These are phyloP conservation scores for Piezodorus guildinii DNA, from an alignment of 1,140 invertebrate species.

Conservation along the genomic window DNA sequence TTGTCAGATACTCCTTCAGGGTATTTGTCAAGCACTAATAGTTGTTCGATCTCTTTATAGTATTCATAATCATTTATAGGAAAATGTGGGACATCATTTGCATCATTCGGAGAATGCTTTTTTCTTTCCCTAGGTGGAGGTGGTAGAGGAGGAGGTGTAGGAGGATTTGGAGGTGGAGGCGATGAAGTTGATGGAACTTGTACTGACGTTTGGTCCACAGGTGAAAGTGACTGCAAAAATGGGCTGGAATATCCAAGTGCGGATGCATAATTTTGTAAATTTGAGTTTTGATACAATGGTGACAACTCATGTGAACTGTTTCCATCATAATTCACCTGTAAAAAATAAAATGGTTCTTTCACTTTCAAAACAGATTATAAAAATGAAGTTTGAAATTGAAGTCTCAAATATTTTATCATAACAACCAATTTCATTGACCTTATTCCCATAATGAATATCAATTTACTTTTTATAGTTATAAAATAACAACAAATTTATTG, in stretches of 20 bases:
- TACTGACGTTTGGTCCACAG: background rate
- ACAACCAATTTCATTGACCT: background rate
- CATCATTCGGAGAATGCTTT: background rate
- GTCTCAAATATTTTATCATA: background rate
- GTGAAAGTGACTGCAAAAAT: background rate
- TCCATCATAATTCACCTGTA: background rate
- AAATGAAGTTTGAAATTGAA: background rate
- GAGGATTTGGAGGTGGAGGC: background rate
- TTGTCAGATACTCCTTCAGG: slow-evolving; percentile 24
- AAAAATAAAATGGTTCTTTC: background rate
- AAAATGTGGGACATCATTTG: background rate
- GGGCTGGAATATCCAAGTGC: background rate
- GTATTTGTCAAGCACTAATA: slow-evolving; percentile 17
- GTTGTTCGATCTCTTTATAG: slow-evolving; percentile 27
- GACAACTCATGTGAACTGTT: slow-evolving; percentile 7
- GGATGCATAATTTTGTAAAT: slow-evolving; percentile 10
- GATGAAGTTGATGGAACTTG: background rate
- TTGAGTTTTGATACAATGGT: background rate
- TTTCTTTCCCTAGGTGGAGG: background rate
- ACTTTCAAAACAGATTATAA: no score
- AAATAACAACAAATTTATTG: slow-evolving; percentile 8
- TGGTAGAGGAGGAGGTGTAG: background rate
- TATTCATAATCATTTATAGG: slow-evolving; percentile 24
- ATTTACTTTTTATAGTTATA: background rate
- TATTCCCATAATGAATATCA: background rate